These are phyloP conservation scores for Ficedula albicollis DNA, from an alignment of 2,797 vertebrate species.

Conservation along the genomic window DNA sequence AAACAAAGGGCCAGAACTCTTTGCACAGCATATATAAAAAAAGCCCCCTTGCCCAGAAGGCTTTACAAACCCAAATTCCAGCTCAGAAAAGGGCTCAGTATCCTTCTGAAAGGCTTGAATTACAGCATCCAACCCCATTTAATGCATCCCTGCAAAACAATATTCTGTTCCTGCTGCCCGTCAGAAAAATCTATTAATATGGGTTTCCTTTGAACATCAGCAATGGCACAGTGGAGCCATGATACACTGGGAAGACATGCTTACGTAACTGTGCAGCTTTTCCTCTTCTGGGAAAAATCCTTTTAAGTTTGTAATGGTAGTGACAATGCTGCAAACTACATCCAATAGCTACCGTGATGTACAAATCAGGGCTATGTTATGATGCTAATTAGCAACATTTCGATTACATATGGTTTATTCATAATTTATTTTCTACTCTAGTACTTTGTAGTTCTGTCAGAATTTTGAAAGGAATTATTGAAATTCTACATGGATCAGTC, in stretches of 20 bases:
- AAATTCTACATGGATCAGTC: not conserved
- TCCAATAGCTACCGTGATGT: accelerated
- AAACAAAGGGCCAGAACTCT: not conserved
- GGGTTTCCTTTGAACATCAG: not conserved
- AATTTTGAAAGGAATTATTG: not conserved
- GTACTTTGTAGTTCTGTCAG: not conserved
- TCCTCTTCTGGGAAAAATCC: not conserved
- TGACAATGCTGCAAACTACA: not conserved
- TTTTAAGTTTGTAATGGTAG: accelerated
- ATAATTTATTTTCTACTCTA: not conserved
- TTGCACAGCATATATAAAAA: not conserved
- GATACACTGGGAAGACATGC: not conserved
- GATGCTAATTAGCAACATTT: not conserved
- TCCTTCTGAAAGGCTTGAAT: not conserved
- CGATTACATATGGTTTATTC: not conserved
- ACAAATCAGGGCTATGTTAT: not conserved
- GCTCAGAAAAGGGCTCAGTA: not conserved
- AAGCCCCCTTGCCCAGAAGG: not conserved
- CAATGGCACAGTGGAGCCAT: not conserved
- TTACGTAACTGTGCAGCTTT: not conserved
- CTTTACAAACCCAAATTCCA: not conserved
- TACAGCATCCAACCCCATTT: not conserved
- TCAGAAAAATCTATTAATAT: not conserved
- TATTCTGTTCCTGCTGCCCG: not conserved
- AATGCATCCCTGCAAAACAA: not conserved